Base-by-base conservation (phyloP, 2,888 invertebrate species). In the Spilosoma lubricipeda region DNA sequence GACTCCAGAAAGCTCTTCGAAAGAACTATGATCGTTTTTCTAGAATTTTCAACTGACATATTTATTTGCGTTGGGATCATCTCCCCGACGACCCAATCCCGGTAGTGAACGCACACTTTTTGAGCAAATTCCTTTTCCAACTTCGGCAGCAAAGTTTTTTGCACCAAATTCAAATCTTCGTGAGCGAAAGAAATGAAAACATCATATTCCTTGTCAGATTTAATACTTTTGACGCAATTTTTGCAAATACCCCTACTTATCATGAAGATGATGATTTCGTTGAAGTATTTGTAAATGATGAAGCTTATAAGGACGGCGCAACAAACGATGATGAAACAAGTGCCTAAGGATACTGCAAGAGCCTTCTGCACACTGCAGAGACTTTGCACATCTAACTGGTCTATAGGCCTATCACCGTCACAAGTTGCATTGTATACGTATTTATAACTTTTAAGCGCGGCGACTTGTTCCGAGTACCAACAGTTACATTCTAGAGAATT, bases 121-220 rank as follows among this genome's bases (percentile, higher is more conserved):
- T 72, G 72, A 1, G 93, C 93, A 0, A 96, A 88, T 30, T 79
- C 77, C 9, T 77, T 90, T 97, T 86, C 98, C 56, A 98, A 91
- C n/a, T 96, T 96, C 0, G 97, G 96, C n/a, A 98, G 94, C 52
- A 98, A 88, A 73, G 97, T 94, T 36, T 97, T 96, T 0, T 96
- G 92, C 0, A 98, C 97, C 85, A 98, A 97, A 4, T 96, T 96
- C 83, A 97, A 97, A 88, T 98, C 98, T 87, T 97, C 96, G 86
- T 98, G 97, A 0, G 98, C 97, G 89, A 97, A 98, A 80, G 98
- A 98, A 72, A 98, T 95, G 89, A 98, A 98, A 0, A 98, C 98
- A 89, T 98, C 98, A 90, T 97, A 98, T n/a, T 83, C 85, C 1
- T 87, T 80, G 81, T 85, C 86, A 1, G 77, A 42, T 7, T 81